These are phyloP conservation scores for Astreopora myriophthalma DNA, from an alignment of 64 coral and sea anemone species.

Conservation along the genomic window DNA sequence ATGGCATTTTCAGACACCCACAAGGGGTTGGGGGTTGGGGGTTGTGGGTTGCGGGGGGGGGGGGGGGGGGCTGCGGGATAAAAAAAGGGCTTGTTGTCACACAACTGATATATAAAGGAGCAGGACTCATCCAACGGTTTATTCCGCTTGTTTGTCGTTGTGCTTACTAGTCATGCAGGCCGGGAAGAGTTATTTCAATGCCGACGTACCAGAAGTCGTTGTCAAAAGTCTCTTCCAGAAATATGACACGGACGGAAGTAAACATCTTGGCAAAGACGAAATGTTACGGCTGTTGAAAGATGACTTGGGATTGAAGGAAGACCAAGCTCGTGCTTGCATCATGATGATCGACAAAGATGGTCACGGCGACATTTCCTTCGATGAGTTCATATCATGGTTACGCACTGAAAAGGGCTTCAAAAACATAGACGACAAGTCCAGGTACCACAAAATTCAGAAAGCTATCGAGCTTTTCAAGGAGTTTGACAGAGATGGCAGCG, in stretches of 20 bases:
- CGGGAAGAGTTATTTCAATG: constrained; percentile 57
- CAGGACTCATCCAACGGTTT: no score
- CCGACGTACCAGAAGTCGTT: constrained; percentile 66
- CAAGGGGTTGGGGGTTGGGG: no score
- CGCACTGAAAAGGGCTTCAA: constrained; percentile 52
- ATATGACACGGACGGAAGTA: constrained; percentile 79
- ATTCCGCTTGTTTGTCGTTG: no score
- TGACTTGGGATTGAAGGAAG: constrained; percentile 66
- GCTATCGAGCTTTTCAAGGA: constrained; percentile 88
- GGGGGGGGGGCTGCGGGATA: no score
- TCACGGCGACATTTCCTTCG: constrained; percentile 62
- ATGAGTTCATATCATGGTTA: constrained; percentile 78
- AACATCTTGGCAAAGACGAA: constrained; percentile 67
- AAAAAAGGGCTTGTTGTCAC: no score
- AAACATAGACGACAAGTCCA: constrained; percentile 54
- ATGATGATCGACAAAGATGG: constrained; percentile 93
- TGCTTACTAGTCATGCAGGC: neutral
- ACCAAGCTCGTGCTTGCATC: constrained; percentile 55
- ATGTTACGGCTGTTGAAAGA: constrained; percentile 21
- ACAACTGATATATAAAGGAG: neutral
- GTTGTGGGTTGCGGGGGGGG: no score
- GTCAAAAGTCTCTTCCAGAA: constrained; percentile 87
- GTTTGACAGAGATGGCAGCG: constrained; percentile 78
- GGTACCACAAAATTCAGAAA: constrained; percentile 69
- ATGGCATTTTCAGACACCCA: no score